A percentile compares a stretch with the other conserved stretches of the same genome.
phyloP scores from a whole-genome alignment of 2,113 vertebrate species.

The Monarcha castaneiventris region DNA sequence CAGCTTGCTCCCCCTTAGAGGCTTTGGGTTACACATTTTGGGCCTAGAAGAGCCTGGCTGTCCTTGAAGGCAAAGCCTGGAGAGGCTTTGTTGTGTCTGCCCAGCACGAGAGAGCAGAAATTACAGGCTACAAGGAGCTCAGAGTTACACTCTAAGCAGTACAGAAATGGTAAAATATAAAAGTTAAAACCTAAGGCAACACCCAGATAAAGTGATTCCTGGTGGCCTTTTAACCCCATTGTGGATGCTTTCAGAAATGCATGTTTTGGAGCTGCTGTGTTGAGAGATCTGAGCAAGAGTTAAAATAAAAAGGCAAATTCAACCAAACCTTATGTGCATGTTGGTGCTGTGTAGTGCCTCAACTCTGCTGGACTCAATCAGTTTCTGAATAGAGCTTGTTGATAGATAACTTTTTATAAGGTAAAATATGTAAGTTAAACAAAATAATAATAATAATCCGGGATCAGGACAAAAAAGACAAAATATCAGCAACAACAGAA shows the following conservation, averaged over 20 bases:
- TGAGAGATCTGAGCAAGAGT: not conserved
- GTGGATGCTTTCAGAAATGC: not conserved
- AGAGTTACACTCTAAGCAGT: too few relatives aligned
- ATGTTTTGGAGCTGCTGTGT: not conserved
- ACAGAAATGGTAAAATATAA: too few relatives aligned
- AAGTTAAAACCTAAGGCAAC: too few relatives aligned
- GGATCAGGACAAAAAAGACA: not conserved
- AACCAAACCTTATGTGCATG: not conserved
- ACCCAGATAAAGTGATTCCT: not conserved
- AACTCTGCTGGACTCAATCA: not conserved
- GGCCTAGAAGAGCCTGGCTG: too few relatives aligned
- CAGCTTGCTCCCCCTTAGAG: too few relatives aligned
- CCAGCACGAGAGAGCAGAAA: too few relatives aligned
- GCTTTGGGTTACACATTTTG: too few relatives aligned
- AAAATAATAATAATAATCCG: not conserved
- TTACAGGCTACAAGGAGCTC: too few relatives aligned
- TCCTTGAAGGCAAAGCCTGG: too few relatives aligned
- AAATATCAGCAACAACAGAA: not conserved
- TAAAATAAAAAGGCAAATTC: not conserved
- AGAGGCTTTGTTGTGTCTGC: too few relatives aligned
- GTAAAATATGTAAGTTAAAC: not conserved
- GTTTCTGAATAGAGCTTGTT: not conserved
- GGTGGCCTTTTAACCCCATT: fast-evolving
- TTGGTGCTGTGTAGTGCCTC: not conserved
- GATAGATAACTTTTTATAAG: not conserved